Base-by-base conservation (phyloP, 2,113 vertebrate genomes). In the Peromyscus maniculatus region DNA sequence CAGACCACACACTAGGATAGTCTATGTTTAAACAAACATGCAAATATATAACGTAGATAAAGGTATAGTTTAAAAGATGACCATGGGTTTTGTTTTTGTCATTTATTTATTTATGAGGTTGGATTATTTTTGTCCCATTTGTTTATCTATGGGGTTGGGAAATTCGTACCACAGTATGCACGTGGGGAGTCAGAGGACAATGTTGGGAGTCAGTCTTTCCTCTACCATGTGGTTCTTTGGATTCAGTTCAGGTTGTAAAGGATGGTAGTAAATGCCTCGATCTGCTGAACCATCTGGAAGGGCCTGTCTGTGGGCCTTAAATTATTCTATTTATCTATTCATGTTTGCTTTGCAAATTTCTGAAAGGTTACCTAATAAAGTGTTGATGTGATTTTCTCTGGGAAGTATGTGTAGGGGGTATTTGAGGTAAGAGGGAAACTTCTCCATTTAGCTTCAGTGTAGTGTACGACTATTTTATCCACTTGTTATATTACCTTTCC, bases 1-100 rank as follows among this genome's bases (percentile, higher is more conserved):
- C 43, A 86, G 62, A 84, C 22, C 80, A 28, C 57, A 84, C 7
- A 62, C 57, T 7, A 8, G 39, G n/a, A 74, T 39, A 26, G 80
- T 39, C 80, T 78, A 75, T 8, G 71, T 84, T 87, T 75, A 52
- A 92, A 43, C 49, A 77, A 64, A 75, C 80, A 77, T 64, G 26
- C n/a, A 75, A 72, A 13, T 43, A 17, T 36, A 87, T 57, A 69
- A 36, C 62, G 33, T 31, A 78, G 36, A 46, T 33, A 66, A 89
- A 89, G 71, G 21, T 84, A 31, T 74, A 91, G 80, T 83, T 91
- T 57, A 52, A 96, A 96, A 87, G 77, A 55, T 66, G 52, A 36
- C 19, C 19, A 82, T 24, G 52, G 19, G 79, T 17, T 59, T 82
- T 82, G 57, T n/a, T n/a, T 57, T 59, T 59, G 52, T 57, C 80